Base-by-base conservation (phyloP, 2,888 invertebrate species). In the Diadegma fenestrale region DNA sequence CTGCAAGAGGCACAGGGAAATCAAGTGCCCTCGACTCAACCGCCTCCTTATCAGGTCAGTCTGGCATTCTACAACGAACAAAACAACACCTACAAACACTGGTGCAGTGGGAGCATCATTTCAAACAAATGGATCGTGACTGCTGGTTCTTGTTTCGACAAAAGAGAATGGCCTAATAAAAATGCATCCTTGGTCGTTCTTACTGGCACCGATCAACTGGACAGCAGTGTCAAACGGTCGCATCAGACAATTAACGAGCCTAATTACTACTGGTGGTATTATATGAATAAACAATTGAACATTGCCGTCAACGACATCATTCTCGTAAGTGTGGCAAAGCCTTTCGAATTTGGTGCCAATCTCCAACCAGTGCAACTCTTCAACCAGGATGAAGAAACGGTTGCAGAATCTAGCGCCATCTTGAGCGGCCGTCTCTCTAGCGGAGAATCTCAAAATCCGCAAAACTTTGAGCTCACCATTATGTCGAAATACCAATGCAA, bases 401-500 rank as follows among this genome's bases (percentile, higher is more conserved):
- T 22, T 14, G 33, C 69, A 71, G 54, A 22, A 6, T 54, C 51
- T 19, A 72, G 8, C 12, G 71, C 33, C 37, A 54, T 12, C 8
- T 19, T 72, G 10, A 72, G 54, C n/a, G 71, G 71, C 71, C 54
- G 71, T 37, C 14, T 10, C 26, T 54, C 71, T 8, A 17, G 5
- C 12, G 69, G 33, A 33, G 14, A 51, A 30, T 26, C 22, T 6
- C 58, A 7, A 30, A 58, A 41, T 58, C 58, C 37, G 6, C 41
- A 73, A 58, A 30, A 43, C 43, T 43, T 61, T 22, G n/a, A 58
- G 2, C 43, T 61, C 12, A 30, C 61, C 0, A 61, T 73, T 14
- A 30, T 61, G 19, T 61, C 73, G 43, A 73, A 61, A 73, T 61
- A 73, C 73, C 10, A 73, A 61, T 73, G 73, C 30, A 61, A 73